Evolutionary conservation across 2,113 vertebrate genomes (phyloP), one percentile per base, ranked within the genome.

Genomic region (Tachysurus fulvidraco): DNA sequence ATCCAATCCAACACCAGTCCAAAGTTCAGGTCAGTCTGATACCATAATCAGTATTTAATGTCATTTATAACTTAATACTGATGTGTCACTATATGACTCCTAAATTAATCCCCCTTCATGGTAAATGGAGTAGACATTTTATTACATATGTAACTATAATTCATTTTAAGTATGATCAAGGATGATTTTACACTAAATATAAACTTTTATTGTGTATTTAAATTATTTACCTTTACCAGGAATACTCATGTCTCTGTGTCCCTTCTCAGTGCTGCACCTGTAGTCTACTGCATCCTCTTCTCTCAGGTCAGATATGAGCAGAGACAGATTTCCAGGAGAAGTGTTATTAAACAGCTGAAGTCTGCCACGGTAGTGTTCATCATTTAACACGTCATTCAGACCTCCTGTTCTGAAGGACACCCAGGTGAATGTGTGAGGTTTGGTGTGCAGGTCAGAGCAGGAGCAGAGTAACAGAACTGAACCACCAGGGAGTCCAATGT

Each of bases 251-350:
- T 76, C 55, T 77, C 25, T 85, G 57, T 44, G 0, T 50, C 62
- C 55, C 12, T 41, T 67, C 67, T 64, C 25, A 41, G 36, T 83
- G 6, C 0, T 1, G 65, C 88, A 88, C 13, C 0, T 79, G 82
- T 86, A 88, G n/a, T 1, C 0, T 30, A 80, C 52, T 23, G 67
- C 1, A 71, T 88, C 84, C 4, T 77, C n/a, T 50, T 3, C 46
- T 88, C 84, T 88, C 59, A 88, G 54, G 71, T 79, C 73, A 83
- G 88, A 77, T 60, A 88, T 79, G 80, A 88, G 54, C 21, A 86
- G 88, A 86, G 81, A 89, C 28, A 89, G 85, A 65, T 86, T 89
- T 23, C 11, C 19, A 28, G 85, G 65, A 30, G 64, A 83, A 21
- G 1, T 17, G 13, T 83, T 17, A 84, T 86, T 80, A 84, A 86